A percentile compares a stretch with the other conserved stretches of the same genome.
phyloP scores from a whole-genome alignment of 2,797 vertebrate species.

The Hemibagrus guttatus region DNA sequence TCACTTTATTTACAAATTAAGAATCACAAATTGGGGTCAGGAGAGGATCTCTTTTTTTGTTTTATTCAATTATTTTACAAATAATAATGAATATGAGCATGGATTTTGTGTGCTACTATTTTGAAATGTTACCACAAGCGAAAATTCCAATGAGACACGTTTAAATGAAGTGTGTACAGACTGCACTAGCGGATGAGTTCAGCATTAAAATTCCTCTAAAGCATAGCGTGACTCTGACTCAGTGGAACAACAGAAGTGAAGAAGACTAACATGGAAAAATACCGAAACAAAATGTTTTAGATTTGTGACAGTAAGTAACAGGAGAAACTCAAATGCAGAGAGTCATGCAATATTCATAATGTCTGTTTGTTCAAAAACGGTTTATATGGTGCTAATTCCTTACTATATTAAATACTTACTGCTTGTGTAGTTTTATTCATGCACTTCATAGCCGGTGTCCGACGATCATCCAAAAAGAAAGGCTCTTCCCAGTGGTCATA shows the following conservation, averaged over 20 bases:
- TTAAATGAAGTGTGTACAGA: background rate
- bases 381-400: background rate
- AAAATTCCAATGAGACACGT: background rate
- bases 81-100: background rate
- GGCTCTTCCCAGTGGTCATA: slow-evolving; percentile 95
- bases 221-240: background rate
- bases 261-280: background rate
- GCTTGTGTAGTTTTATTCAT: slow-evolving; percentile 84
- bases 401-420: slow-evolving; percentile 67
- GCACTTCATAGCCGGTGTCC: slow-evolving; percentile 86
- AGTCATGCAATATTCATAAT: background rate
- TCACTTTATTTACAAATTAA: background rate
- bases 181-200: background rate
- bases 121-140: background rate
- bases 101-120: background rate
- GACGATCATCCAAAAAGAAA: slow-evolving; percentile 87
- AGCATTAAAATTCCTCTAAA: background rate
- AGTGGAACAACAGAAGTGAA: background rate
- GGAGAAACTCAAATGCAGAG: background rate
- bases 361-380: background rate
- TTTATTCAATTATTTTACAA: background rate
- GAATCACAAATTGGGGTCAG: background rate
- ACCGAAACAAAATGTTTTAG: background rate
- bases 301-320: background rate
- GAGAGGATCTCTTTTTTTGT: background rate